Evolutionary conservation across 2,888 invertebrate genomes (phyloP), one percentile per base, ranked within the genome.

Genomic region (Oscheius sp.): DNA sequence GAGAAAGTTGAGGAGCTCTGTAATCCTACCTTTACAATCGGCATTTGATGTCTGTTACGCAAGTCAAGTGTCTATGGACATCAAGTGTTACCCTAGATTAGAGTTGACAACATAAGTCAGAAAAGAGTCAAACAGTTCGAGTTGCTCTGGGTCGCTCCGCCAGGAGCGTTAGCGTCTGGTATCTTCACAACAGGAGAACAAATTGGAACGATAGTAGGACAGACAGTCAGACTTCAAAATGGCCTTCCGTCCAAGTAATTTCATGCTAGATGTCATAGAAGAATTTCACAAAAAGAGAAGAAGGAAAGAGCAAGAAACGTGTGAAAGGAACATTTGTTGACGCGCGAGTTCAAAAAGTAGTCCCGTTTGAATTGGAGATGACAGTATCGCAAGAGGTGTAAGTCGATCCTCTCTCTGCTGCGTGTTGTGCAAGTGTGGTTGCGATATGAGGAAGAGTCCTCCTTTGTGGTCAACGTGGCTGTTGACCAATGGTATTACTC

Each of bases 401-500:
- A 42, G 58, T n/a, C 21, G 42, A 62, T 62, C 42, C n/a, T 50
- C 47, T 11, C 13, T 62, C n/a, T 48, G 63, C 50, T n/a, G 48
- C 13, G 53, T 21, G 63, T 11, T 33, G 37, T 33, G 7, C 21
- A 48, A 48, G 21, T 21, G 29, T 21, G 63, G 37, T 33, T 35
- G 33, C 48, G 62, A 62, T 62, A 63, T 63, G 63, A 63, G 63
- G 63, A 63, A 63, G 63, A 47, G 63, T 48, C 37, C 42, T n/a
- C 32, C 58, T 58, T 58, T 63, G 47, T 48, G 63, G 63, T 21
- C 48, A 48, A 47, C 48, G 63, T 47, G 32, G 29, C n/a, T 63
- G 63, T 63, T 63, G 63, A 63, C 63, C n/a, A 21, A 47, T 29
- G 63, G 63, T 63, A 63, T 63, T 63, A 63, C 63, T 63, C 50